Evolutionary conservation across 2,888 invertebrate species (phyloP), one percentile per base, ranked within the genome.

Genomic region (Globia sparganii): DNA sequence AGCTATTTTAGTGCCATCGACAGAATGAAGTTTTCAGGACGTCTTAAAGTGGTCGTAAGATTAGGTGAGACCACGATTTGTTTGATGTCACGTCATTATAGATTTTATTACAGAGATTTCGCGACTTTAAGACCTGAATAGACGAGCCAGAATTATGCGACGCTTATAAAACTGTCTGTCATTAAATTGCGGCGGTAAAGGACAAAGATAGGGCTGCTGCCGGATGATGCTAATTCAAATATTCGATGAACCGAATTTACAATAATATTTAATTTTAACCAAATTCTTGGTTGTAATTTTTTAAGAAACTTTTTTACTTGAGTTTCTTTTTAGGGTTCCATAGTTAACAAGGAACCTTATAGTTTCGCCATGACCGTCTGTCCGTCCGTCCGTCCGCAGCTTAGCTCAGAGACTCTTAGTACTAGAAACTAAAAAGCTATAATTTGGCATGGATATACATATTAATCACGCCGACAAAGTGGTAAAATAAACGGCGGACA

Each of bases 21-120:
- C 78, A 84, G 81, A 76, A 85, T 84, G 76, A 82, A 85, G 82
- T 81, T 79, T 86, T 79, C 80, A 88, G 86, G 86, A 84, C 84
- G 76, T 77, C 84, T 83, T 85, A 86, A 87, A 87, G 81, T 75
- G 86, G 86, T 86, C 87, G 78, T 91, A 89, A 91, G 90, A 91
- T 89, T 89, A 90, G 88, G 85, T 87, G 84, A 87, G 82, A 84
- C 86, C 76, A 85, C 86, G 88, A 91, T 91, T 91, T 91, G 88
- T 90, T 89, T 90, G 87, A 90, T 91, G 89, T 86, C 86, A 86
- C 75, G 84, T 83, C 89, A 88, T 91, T 91, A 88, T 84, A 86
- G 80, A 88, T 90, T 91, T 91, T 90, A 91, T 91, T 88, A 90
- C 86, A 71, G 64, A 83, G 88, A 87, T 88, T 87, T 81, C 71